Evolutionary conservation across 2,888 invertebrate species (phyloP).

Genomic region (Lamellibrachia columna): DNA sequence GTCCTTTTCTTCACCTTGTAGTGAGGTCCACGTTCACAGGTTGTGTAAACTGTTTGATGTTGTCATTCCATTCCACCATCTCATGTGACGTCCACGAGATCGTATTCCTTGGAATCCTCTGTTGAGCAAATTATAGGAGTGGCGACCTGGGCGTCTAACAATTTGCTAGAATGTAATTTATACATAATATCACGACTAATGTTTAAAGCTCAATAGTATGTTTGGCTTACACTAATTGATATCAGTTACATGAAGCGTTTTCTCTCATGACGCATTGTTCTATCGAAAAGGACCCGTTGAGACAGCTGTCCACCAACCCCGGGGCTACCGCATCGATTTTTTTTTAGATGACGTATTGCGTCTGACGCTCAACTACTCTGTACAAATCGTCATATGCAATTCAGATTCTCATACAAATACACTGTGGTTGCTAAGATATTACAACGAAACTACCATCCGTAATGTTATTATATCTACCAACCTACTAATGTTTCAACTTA

Average conservation of each 20-base stretch:
- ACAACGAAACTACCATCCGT: neutral
- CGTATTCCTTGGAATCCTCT: no score
- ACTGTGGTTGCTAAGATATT: neutral
- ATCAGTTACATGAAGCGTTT: neutral
- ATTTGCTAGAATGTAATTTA: no score
- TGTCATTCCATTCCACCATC: no score
- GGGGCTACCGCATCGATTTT: neutral
- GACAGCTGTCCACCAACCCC: neutral
- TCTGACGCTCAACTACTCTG: neutral
- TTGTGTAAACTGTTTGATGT: no score
- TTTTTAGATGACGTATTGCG: neutral
- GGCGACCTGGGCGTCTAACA: no score
- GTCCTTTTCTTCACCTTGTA: no score
- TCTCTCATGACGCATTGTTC: neutral
- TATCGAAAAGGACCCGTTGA: neutral
- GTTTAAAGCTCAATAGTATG: neutral
- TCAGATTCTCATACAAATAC: neutral
- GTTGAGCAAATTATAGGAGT: no score
- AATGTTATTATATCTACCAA: no score
- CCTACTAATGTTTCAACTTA: no score
- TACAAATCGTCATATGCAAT: neutral
- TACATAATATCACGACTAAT: no score
- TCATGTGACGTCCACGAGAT: no score
- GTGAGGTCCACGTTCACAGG: no score
- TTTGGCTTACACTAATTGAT: neutral